Evolutionary conservation across 2,797 vertebrate genomes (phyloP), one percentile per base, ranked within the genome.

Genomic region (Chromobotia macracanthus): DNA sequence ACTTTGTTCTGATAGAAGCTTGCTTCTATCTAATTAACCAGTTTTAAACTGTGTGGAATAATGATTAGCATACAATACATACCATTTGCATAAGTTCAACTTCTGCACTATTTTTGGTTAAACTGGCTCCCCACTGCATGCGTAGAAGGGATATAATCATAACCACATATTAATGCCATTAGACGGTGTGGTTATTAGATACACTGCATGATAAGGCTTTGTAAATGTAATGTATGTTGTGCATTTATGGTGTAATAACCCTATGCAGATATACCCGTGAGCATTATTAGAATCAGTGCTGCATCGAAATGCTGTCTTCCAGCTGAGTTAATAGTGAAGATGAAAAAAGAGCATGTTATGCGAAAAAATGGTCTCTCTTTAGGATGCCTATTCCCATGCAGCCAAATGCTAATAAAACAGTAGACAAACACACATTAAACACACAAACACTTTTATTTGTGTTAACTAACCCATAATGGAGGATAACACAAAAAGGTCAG

Each of bases 11-110:
- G 21, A 7, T 44, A 75, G 19, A 75, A 23, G 12, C 38, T 58
- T 58, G 53, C n/a, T 60, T 60, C 44, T 35, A 48, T 77, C 13
- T 35, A 77, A 77, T 61, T 56, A 58, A 31, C 38, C 41, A 68
- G 2, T 16, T 7, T 31, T 48, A 8, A 58, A 76, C 51, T 21
- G 23, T 18, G 35, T 48, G 64, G 18, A 76, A 58, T 46, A 58
- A 58, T 48, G 61, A 44, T 16, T 25, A 41, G 41, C 44, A 63
- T 46, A 73, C 18, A 18, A 50, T 18, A 73, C 18, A 56, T 70
- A 2, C 10, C 19, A 55, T 65, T 41, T 63, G 21, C 38, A 56
- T 56, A 19, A 56, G 72, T 72, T 65, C 1, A 46, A 55, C 28
- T 64, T 16, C 35, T 28, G 50, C 15, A 44, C 31, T 75, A 41